A percentile compares a stretch with the other conserved stretches of the same genome.
Evolutionary conservation across 2,797 vertebrate genomes (phyloP).

Genomic region (Hylomyscus alleni): DNA sequence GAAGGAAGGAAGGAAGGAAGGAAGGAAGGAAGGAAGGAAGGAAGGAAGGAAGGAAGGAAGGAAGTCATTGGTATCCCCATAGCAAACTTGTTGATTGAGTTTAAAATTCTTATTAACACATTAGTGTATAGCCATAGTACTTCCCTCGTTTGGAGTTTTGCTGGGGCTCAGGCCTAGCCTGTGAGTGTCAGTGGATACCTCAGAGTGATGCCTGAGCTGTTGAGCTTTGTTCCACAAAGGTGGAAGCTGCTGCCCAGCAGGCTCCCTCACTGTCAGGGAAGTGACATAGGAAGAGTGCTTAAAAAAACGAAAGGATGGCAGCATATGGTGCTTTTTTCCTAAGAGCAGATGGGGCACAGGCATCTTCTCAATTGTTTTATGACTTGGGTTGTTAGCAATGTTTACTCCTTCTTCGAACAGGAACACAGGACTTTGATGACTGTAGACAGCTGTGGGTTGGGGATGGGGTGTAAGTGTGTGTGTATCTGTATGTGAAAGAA

Average conservation of each 20-base stretch:
- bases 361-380: conserved; percentile 64
- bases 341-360: conserved; percentile 72
- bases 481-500: background rate
- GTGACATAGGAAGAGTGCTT: background rate
- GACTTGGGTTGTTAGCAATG: conserved; percentile 46
- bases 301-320: conserved; percentile 22
- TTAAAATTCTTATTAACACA: conserved; percentile 44
- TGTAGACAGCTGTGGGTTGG: background rate
- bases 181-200: background rate
- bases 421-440: conserved; percentile 11
- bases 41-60: background rate
- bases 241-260: background rate
- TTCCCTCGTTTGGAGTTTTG: background rate
- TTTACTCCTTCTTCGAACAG: conserved; percentile 67
- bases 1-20: background rate
- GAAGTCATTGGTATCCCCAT: background rate
- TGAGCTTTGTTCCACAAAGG: background rate
- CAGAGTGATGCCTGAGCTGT: background rate
- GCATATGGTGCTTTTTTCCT: background rate
- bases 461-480: background rate
- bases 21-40: too few relatives aligned
- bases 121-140: background rate
- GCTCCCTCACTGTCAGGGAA: too few relatives aligned
- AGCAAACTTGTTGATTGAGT: background rate
- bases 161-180: background rate